phyloP scores from a whole-genome alignment of 1,140 invertebrate species.

The Tribolium castaneum region DNA sequence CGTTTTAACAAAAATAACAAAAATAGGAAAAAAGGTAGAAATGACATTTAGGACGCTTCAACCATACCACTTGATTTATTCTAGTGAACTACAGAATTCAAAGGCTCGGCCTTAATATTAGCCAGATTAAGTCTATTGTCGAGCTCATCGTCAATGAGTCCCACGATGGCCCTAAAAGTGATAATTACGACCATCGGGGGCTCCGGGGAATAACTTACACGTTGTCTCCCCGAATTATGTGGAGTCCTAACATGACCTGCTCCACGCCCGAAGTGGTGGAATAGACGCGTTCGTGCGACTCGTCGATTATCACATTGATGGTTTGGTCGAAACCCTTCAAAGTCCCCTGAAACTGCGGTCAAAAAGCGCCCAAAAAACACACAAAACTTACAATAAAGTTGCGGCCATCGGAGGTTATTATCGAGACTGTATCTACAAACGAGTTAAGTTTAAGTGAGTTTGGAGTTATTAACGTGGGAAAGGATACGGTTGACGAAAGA shows the following conservation, averaged over 20 bases:
- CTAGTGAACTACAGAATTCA: slow-evolving; percentile 87
- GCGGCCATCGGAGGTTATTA: slow-evolving; percentile 94
- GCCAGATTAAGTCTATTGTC: slow-evolving; percentile 87
- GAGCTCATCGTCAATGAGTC: slow-evolving; percentile 91
- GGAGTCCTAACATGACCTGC: slow-evolving; percentile 95
- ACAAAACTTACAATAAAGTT: slow-evolving; percentile 89
- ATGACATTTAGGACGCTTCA: not conserved
- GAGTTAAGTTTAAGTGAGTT: slow-evolving; percentile 57
- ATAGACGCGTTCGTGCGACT: slow-evolving; percentile 97
- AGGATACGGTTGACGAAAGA: slow-evolving; percentile 88
- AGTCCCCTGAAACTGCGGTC: slow-evolving; percentile 75
- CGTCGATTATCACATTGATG: slow-evolving; percentile 97
- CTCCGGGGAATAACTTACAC: slow-evolving; percentile 73
- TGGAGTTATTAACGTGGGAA: slow-evolving; percentile 55
- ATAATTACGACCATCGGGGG: slow-evolving; percentile 40
- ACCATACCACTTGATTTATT: slow-evolving; percentile 24
- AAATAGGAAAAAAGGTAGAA: not conserved
- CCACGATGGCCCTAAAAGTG: slow-evolving; percentile 81
- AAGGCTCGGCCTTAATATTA: slow-evolving; percentile 89
- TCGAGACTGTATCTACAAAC: slow-evolving; percentile 84
- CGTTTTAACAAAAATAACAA: not conserved
- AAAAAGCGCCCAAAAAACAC: slow-evolving; percentile 27
- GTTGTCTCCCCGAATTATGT: slow-evolving; percentile 98
- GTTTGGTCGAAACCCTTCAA: slow-evolving; percentile 97
- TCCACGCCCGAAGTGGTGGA: slow-evolving; percentile 92